These are phyloP conservation scores for Venusia cambrica DNA, from an alignment of 2,888 invertebrate species.

Conservation along the genomic window DNA sequence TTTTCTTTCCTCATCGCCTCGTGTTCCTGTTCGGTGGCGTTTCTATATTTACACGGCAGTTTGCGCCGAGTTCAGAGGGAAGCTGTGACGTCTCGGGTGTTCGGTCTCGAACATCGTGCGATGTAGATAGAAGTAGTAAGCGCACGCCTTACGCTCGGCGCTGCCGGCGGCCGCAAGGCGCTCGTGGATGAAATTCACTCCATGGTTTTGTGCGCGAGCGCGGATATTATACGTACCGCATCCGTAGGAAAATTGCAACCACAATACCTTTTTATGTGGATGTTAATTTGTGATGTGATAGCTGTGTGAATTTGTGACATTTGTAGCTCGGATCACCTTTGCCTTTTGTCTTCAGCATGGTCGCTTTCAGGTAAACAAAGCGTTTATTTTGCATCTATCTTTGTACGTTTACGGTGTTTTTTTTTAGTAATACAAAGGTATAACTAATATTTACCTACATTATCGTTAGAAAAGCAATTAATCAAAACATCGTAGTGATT, in stretches of 20 bases:
- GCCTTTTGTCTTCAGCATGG: conserved; percentile 35
- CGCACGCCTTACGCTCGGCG: conserved; percentile 39
- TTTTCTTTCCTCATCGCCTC: conserved; percentile 58
- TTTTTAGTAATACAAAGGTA: not conserved
- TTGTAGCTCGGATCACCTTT: conserved; percentile 31
- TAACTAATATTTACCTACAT: too few relatives aligned
- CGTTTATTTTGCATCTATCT: conserved; percentile 3
- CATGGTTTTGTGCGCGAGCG: conserved; percentile 16
- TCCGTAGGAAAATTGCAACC: conserved; percentile 42
- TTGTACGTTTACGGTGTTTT: conserved; percentile 4
- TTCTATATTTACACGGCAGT: conserved; percentile 76
- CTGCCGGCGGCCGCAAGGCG: conserved; percentile 41
- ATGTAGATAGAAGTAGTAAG: conserved; percentile 35
- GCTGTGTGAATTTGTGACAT: conserved; percentile 37
- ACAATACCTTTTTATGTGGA: conserved; percentile 43
- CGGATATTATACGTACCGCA: conserved; percentile 35
- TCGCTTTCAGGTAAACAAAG: conserved; percentile 43
- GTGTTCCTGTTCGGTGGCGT: conserved; percentile 68
- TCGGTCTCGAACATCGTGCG: conserved; percentile 33
- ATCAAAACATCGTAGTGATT: too few relatives aligned
- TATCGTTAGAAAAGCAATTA: too few relatives aligned
- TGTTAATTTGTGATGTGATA: conserved; percentile 48
- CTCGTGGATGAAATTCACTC: conserved; percentile 37
- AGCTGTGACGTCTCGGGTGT: conserved; percentile 53
- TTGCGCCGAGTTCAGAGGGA: conserved; percentile 66